Percentiles rank a stretch among this genome's conserved stretches.
These are phyloP conservation scores for Heliothis virescens DNA, from an alignment of 1,140 invertebrate species.

Conservation along the genomic window DNA sequence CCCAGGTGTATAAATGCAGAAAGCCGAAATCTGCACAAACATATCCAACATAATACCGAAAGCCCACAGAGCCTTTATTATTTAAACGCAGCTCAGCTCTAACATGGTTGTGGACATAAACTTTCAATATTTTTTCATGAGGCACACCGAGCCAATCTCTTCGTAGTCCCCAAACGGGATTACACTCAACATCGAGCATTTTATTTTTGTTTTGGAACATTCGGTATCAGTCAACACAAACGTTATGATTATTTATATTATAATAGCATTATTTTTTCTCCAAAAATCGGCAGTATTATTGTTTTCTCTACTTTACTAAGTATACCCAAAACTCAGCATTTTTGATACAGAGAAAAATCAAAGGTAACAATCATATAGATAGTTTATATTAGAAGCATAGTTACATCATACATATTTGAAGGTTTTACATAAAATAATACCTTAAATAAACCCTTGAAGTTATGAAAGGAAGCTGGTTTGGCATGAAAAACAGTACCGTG, in stretches of 20 bases:
- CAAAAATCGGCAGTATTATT: not conserved
- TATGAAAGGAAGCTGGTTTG: no score
- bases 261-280: not conserved
- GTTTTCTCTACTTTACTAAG: not conserved
- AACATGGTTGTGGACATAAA: conserved; percentile 49
- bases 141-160: conserved; percentile 51
- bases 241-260: not conserved
- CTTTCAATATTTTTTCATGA: conserved; percentile 60
- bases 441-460: no score
- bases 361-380: no score
- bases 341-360: no score
- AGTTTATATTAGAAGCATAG: no score
- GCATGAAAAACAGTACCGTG: no score
- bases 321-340: no score
- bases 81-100: conserved; percentile 39
- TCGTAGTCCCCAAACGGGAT: conserved; percentile 47
- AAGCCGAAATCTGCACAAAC: not conserved
- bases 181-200: conserved; percentile 31
- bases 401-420: no score
- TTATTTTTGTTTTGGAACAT: conserved; percentile 46
- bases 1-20: not conserved
- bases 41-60: not conserved
- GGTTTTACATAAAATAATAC: no score
- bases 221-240: conserved; percentile 46
- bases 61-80: conserved; percentile 48